These are phyloP conservation scores for Cheirogaleus medius DNA, from an alignment of 2,113 vertebrate genomes.

Conservation along the genomic window DNA sequence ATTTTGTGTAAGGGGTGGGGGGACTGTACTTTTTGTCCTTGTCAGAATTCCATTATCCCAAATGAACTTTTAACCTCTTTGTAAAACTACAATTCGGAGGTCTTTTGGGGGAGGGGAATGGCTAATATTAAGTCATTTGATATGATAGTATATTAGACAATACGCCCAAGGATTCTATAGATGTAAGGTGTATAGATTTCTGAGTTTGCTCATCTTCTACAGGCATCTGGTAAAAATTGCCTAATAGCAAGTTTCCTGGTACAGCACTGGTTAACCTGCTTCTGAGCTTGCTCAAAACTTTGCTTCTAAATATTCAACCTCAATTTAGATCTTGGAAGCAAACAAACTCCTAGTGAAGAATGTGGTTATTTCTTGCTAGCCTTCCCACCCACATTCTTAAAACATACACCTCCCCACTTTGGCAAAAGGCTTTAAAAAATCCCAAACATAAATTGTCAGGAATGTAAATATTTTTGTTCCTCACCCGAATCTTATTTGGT, in stretches of 20 bases:
- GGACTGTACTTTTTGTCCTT: not conserved
- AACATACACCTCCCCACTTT: slow-evolving; percentile 51
- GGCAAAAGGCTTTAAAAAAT: slow-evolving; percentile 69
- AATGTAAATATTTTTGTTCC: slow-evolving; percentile 77
- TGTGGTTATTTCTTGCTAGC: slow-evolving; percentile 63
- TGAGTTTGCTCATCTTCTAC: not conserved
- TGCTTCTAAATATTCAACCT: slow-evolving; percentile 62
- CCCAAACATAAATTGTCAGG: slow-evolving; percentile 68
- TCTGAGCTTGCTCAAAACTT: slow-evolving; percentile 37
- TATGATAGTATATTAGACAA: not conserved
- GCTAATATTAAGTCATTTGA: not conserved
- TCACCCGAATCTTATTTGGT: slow-evolving; percentile 91
- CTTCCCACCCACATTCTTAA: slow-evolving; percentile 66
- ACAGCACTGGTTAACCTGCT: not conserved
- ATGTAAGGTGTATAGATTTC: not conserved
- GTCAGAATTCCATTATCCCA: not conserved
- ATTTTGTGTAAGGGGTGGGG: not conserved
- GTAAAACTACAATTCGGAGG: not conserved
- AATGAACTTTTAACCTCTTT: slow-evolving; percentile 9
- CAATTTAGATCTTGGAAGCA: slow-evolving; percentile 66
- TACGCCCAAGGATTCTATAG: not conserved
- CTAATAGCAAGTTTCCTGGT: not conserved
- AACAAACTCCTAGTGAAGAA: slow-evolving; percentile 52
- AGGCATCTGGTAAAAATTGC: not conserved
- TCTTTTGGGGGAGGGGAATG: not conserved